Evolutionary conservation across 1,140 invertebrate genomes (phyloP), one percentile per base, ranked within the genome.

Genomic region (Drosophila athabasca): DNA sequence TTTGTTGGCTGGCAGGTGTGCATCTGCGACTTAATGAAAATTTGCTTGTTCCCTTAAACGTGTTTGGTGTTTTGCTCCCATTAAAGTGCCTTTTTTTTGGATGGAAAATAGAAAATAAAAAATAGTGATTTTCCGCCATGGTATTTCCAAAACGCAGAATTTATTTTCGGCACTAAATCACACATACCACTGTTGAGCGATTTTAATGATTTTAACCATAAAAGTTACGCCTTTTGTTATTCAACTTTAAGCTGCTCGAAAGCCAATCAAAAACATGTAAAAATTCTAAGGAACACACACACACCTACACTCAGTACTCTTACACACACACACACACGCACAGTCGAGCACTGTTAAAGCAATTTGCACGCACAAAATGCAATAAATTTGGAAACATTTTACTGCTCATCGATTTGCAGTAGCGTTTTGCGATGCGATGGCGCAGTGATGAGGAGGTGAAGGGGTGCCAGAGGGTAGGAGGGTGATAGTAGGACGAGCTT

Each of bases 221-320:
- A 76, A 84, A 66, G 76, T 69, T 73, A 85, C 62, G 80, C 66
- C 52, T 60, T 49, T 69, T 69, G 58, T 79, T 76, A 83, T 83
- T 75, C 43, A 78, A 66, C 75, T 75, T 79, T 79, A 70, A 83
- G 72, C 75, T 70, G 49, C 54, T 39, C 62, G 46, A 76, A 64
- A 72, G 77, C 82, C 81, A 85, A 85, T 87, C 81, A 85, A 81
- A 85, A 74, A 62, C 64, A 51, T 67, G 70, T 83, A 75, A 83
- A 82, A 79, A 29, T 64, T 31, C n/a, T 17, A 43, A 55, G 17
- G 24, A 48, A 52, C 67, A 13, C 51, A 29, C 24, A 55, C 44
- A 15, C 29, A 17, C 22, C 17, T 19, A 19, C 17, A 19, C 17
- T 19, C 17, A 19, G 17, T 19, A 19, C 17, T 19, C 17, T 19